Conservation (phyloP, 2,797 vertebrate genomes). For the Parauchenoglanis punctatus region DNA sequence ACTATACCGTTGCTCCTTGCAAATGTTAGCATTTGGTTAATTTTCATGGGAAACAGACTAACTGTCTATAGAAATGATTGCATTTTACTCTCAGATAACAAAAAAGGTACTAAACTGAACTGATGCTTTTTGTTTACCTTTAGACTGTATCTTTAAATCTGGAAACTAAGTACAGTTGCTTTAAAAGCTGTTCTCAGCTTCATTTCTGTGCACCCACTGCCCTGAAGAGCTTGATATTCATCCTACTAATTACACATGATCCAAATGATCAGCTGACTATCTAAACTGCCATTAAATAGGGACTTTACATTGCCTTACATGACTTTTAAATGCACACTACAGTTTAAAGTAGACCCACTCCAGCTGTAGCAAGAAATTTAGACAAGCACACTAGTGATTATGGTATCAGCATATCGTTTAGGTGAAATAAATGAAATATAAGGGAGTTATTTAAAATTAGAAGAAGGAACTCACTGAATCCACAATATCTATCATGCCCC, state of each 20-base stretch:
- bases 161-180: neutral
- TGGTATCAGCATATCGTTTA: neutral
- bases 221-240: neutral
- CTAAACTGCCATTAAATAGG: no score
- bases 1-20: neutral
- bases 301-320: neutral
- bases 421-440: neutral
- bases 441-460: neutral
- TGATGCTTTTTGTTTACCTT: neutral
- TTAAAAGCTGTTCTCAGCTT: no score
- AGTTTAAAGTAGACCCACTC: neutral
- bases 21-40: neutral
- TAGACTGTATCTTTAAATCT: neutral
- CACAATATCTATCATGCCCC: neutral
- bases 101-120: neutral
- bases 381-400: neutral
- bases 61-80: neutral
- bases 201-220: neutral
- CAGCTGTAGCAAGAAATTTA: neutral
- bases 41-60: neutral
- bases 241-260: neutral
- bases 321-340: neutral
- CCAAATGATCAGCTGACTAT: neutral
- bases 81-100: neutral
- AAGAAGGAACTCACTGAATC: neutral